A percentile compares a stretch with the other conserved stretches of the same genome.
Conservation (phyloP, 2,113 vertebrate species). For the Zeus faber region DNA sequence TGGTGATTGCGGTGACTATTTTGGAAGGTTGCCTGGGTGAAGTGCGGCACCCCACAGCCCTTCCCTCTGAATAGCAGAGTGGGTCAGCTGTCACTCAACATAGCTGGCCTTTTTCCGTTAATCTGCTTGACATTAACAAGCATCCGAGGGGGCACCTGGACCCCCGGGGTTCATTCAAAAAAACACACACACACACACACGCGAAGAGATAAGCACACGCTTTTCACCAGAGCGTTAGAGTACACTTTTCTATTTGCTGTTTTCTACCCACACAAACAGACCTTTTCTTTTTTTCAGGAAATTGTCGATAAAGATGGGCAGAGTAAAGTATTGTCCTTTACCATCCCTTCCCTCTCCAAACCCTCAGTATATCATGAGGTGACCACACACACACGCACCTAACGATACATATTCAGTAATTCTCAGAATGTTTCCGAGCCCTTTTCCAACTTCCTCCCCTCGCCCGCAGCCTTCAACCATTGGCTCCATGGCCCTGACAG, state of each 20-base stretch:
- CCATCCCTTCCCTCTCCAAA: conserved; percentile 95
- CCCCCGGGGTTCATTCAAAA: conserved; percentile 16
- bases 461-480: conserved; percentile 87
- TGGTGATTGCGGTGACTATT: no score
- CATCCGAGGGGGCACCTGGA: conserved; percentile 38
- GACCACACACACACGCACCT: conserved; percentile 43
- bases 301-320: conserved; percentile 96
- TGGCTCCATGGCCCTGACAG: conserved; percentile 93
- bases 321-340: conserved; percentile 92
- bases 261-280: conserved; percentile 12
- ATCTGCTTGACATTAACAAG: conserved; percentile 65
- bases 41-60: conserved; percentile 25
- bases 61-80: conserved; percentile 64
- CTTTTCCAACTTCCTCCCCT: no score
- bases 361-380: conserved; percentile 97
- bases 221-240: no score
- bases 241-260: no score
- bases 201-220: not conserved
- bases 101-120: conserved; percentile 39
- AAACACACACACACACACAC: not conserved
- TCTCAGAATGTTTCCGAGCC: conserved; percentile 1
- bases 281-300: conserved; percentile 78
- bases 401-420: not conserved
- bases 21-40: conserved; percentile 22
- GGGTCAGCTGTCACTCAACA: conserved; percentile 68